Base-by-base conservation (phyloP, 2,888 invertebrate species). In the Cerastis rubricosa region DNA sequence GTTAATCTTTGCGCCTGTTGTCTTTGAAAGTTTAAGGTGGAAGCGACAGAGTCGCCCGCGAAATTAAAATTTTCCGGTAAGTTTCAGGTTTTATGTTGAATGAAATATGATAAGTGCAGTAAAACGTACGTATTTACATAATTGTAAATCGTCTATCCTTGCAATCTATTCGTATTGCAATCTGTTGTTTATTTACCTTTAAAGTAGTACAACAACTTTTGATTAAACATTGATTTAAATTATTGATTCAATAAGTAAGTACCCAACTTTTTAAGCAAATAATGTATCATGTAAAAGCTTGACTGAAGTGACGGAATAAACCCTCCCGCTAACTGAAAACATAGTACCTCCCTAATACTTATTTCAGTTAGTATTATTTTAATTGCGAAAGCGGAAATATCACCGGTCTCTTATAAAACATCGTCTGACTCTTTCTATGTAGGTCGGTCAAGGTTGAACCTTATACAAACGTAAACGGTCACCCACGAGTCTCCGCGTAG, bases 401-500 rank as follows among this genome's bases (percentile, higher is more conserved):
- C 63, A 6, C 35, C 3, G 3, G 40, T 40, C 63, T 63, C 63
- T 12, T 22, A 12, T 63, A 63, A 59, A 80, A 67, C 22, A 65
- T 12, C 19, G 4, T 19, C 4, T 11, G 4, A 49, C 11, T 51
- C 3, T 80, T 59, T 69, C 5, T 65, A n/a, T n/a, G 51, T 59
- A 17, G 9, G 25, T 51, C 64, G 81, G 76, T 80, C 81, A 81
- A 80, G 76, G 80, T 81, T 43, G 47, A 66, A 49, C 22, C 22
- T 25, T 61, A 51, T 35, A 14, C 19, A 51, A 65, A 57, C n/a
- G 40, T 14, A 51, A 65, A 57, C n/a, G 40, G 47, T 69, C 51
- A n/a, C 49, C 43, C 29, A 22, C 14, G 19, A 68, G 65, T 57
- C 25, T 11, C 3, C 9, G 9, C 12, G 4, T 19, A 61, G 59